phyloP scores from a whole-genome alignment of 2,888 invertebrate species.

The Andrena chrysosceles region DNA sequence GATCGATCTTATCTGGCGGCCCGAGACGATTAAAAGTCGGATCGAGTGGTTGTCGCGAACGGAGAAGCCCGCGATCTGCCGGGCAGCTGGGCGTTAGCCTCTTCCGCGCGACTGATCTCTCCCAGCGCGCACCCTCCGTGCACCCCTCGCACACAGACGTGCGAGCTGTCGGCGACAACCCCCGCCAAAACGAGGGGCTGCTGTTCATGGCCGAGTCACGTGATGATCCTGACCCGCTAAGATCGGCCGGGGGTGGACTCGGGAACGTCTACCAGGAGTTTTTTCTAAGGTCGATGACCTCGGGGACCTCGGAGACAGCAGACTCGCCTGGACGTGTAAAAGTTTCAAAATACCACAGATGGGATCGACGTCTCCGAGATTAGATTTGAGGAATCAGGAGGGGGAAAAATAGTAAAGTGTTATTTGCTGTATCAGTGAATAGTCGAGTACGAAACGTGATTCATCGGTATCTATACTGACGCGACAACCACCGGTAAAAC shows the following conservation, averaged over 20 bases:
- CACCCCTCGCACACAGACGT: slow-evolving; percentile 33
- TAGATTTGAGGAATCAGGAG: no score
- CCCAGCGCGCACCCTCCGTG: slow-evolving; percentile 70
- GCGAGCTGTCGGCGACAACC: neutral
- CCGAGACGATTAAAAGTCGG: slow-evolving; percentile 20
- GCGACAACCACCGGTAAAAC: no score
- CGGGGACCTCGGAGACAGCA: no score
- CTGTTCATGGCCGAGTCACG: slow-evolving; percentile 1
- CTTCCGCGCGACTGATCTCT: slow-evolving; percentile 69
- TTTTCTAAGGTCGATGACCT: no score
- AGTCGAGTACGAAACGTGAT: neutral
- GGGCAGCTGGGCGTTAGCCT: slow-evolving; percentile 79
- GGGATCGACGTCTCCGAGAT: no score
- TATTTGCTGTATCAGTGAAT: neutral
- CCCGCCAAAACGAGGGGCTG: slow-evolving; percentile 3
- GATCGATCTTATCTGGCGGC: slow-evolving; percentile 36
- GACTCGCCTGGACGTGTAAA: no score
- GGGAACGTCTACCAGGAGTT: neutral
- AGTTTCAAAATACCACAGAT: no score
- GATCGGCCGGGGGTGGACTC: neutral
- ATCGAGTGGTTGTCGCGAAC: slow-evolving; percentile 46
- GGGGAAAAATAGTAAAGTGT: no score
- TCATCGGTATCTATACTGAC: neutral
- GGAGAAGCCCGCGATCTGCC: slow-evolving; percentile 61
- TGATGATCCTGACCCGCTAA: neutral